Conservation (phyloP, 2,797 vertebrate species). For the Petrocephalus sullivani region DNA sequence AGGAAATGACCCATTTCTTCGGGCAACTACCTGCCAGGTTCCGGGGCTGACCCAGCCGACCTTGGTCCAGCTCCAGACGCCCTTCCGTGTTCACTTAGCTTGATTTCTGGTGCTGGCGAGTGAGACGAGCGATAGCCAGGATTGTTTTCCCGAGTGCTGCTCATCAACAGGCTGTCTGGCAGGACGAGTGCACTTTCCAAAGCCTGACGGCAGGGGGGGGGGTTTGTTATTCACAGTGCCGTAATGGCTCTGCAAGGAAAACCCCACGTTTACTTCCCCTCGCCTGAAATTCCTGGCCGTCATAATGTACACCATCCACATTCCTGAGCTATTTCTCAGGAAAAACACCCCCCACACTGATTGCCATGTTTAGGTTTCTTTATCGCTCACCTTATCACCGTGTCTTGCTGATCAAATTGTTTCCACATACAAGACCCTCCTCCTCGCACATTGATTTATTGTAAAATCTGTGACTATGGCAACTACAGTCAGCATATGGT, state of each 20-base stretch:
- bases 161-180: constrained; percentile 40
- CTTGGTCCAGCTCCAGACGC: not conserved
- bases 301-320: constrained; percentile 46
- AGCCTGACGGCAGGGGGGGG: constrained; percentile 28
- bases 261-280: constrained; percentile 42
- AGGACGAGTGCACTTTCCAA: constrained; percentile 39
- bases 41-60: not conserved
- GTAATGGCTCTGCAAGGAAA: constrained; percentile 46
- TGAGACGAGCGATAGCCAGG: not conserved
- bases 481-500: constrained; percentile 18
- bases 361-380: constrained; percentile 1
- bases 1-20: not conserved
- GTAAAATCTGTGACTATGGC: constrained; percentile 19
- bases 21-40: not conserved
- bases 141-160: constrained; percentile 31
- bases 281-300: constrained; percentile 57
- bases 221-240: constrained; percentile 34
- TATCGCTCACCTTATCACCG: not conserved
- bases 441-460: not conserved
- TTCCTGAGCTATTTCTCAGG: constrained; percentile 39
- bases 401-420: constrained; percentile 9
- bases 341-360: constrained; percentile 22
- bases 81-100: constrained; percentile 1
- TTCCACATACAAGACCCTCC: constrained; percentile 15
- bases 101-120: not conserved